Base-by-base conservation (phyloP, 2,797 vertebrate species). In the Rachycentron canadum region DNA sequence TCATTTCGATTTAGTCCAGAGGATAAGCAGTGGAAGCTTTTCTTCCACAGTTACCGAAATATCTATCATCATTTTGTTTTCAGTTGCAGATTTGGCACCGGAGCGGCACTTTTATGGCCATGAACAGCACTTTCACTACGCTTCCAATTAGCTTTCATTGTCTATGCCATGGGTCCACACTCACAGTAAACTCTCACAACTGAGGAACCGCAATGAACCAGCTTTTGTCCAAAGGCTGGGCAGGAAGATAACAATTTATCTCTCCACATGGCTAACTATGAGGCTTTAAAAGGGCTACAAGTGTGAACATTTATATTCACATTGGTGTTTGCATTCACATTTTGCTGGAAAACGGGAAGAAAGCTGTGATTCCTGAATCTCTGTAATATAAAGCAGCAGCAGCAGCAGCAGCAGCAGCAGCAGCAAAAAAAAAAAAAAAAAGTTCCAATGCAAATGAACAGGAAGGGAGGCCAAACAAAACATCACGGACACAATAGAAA, bases 81-180 rank as follows among this genome's bases (percentile, higher is more conserved):
- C 19, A 40, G 1, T 16, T 30, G 23, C 21, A 28, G 14, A 38
- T 58, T 47, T 76, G 56, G 34, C 52, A 45, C 26, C 10, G 10
- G 1, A 32, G 43, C 30, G 1, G 32, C 5, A 21, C 45, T 49
- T 64, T 40, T 4, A 72, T 40, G 21, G 21, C 30, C 2, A 0
- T 30, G 34, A 43, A 36, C 14, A 13, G 47, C 11, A n/a, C 40
- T n/a, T 11, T 47, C 43, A 34, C 17, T 8, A 9, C 25, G 52
- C 43, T 60, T 59, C 64, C 38, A 53, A 12, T 69, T 64, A 59
- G 41, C 28, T 60, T 52, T 74, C 47, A 60, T 1, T 45, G 26
- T 30, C 5, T 3, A 10, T 8, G 21, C 17, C 36, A 11, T 28
- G 5, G 26, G 32, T 25, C 50, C 58, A n/a, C n/a, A 4, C 41